phyloP scores from a whole-genome alignment of 2,113 vertebrate genomes.

The Notarius lentiginosus region DNA sequence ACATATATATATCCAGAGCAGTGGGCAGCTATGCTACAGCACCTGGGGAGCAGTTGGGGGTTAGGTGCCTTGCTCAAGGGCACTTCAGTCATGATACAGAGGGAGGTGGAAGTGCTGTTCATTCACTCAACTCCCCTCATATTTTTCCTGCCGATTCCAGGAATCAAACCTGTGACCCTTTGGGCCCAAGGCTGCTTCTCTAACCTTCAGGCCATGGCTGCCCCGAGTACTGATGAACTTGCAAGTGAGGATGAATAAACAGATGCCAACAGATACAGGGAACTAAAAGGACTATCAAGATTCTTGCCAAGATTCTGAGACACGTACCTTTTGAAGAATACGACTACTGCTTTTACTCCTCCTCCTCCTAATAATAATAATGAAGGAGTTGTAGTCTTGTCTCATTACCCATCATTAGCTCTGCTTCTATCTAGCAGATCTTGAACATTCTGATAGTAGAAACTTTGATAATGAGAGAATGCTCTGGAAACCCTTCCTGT shows the following conservation, averaged over 20 bases:
- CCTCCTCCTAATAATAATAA: neutral
- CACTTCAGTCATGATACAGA: too few species aligned
- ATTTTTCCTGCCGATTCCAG: too few species aligned
- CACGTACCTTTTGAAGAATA: neutral
- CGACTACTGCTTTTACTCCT: neutral
- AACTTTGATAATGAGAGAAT: neutral
- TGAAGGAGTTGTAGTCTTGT: neutral
- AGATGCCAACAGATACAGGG: neutral
- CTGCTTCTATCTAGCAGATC: conserved; percentile 7
- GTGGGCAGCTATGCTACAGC: too few species aligned
- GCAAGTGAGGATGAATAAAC: neutral
- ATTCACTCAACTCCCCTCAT: too few species aligned
- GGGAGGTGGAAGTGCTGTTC: too few species aligned
- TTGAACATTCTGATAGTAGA: neutral
- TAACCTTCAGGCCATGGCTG: too few species aligned
- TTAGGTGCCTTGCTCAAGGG: too few species aligned
- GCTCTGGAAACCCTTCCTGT: neutral
- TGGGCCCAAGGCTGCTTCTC: too few species aligned
- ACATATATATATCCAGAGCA: too few species aligned
- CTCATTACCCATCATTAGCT: neutral
- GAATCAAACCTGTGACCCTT: too few species aligned
- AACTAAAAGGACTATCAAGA: neutral
- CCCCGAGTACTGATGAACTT: neutral
- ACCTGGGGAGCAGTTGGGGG: too few species aligned
- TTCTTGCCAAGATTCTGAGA: neutral